A percentile compares a stretch with the other conserved stretches of the same genome.
Conservation (phyloP, 2,113 vertebrate genomes). For the Charina bottae region DNA sequence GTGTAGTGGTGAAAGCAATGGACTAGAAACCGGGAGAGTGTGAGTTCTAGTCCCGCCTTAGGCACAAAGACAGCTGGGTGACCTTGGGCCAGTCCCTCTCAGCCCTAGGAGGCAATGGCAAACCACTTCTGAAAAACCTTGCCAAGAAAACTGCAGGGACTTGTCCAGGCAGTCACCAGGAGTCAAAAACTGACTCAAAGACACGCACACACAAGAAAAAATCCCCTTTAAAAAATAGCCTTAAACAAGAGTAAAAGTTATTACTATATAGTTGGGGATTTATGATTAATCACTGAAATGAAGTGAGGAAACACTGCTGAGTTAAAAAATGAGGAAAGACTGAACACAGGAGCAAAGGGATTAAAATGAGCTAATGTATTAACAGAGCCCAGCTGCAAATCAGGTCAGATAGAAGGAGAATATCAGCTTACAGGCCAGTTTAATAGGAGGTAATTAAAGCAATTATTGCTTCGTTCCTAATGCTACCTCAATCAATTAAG, state of each 20-base stretch:
- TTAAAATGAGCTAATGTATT: not conserved
- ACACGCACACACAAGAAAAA: not conserved
- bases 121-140: too few species aligned
- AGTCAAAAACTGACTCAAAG: not conserved
- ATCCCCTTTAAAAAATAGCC: not conserved
- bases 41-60: too few species aligned
- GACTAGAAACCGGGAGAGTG: too few species aligned
- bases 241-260: not conserved
- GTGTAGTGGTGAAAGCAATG: too few species aligned
- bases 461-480: slow-evolving; percentile 21
- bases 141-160: not conserved
- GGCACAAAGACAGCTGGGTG: too few species aligned
- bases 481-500: slow-evolving; percentile 3
- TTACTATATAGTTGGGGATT: not conserved
- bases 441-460: slow-evolving; percentile 21
- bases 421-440: slow-evolving; percentile 16
- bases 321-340: not conserved
- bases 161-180: not conserved
- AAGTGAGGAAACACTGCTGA: not conserved
- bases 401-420: slow-evolving; percentile 7
- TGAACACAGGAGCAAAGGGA: not conserved
- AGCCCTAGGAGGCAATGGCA: too few species aligned
- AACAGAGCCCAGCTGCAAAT: slow-evolving; percentile 1
- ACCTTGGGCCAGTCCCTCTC: too few species aligned
- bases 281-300: not conserved